Evolutionary conservation across 1,140 invertebrate species (phyloP).

Genomic region (Diachasma alloeum): DNA sequence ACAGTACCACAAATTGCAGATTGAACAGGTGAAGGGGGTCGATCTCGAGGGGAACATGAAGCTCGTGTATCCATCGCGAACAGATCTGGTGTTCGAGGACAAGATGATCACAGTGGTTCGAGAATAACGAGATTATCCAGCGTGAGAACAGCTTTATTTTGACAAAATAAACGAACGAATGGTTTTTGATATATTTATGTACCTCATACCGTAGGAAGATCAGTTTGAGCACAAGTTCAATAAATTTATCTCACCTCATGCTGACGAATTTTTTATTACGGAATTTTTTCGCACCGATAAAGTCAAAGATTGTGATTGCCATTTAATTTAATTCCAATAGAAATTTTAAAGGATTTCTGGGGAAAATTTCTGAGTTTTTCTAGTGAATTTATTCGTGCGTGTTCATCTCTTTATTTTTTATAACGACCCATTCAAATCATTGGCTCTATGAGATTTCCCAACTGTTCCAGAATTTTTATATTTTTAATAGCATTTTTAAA

Average conservation of each 20-base stretch:
- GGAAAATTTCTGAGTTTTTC: no score
- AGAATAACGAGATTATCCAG: slow-evolving; percentile 34
- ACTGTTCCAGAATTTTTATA: no score
- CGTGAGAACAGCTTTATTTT: no score
- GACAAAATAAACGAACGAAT: not conserved
- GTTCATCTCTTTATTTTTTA: no score
- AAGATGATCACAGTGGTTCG: slow-evolving; percentile 54
- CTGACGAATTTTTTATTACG: not conserved
- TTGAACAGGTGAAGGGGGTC: slow-evolving; percentile 77
- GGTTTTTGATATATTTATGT: not conserved
- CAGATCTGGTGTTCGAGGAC: slow-evolving; percentile 71
- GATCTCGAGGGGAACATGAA: slow-evolving; percentile 75
- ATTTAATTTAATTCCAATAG: no score
- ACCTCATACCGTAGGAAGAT: not conserved
- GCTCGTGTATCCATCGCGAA: slow-evolving; percentile 79
- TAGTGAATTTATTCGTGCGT: no score
- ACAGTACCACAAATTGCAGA: slow-evolving; percentile 55
- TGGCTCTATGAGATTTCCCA: no score
- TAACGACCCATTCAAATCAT: no score
- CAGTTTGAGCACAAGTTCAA: not conserved
- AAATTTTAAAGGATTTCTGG: no score
- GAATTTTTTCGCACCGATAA: no score
- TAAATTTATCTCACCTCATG: not conserved
- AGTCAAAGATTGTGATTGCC: no score
- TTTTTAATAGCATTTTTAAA: not conserved